Evolutionary conservation across 1,140 invertebrate genomes (phyloP).

Genomic region (Scaptodrosophila lebanonensis): DNA sequence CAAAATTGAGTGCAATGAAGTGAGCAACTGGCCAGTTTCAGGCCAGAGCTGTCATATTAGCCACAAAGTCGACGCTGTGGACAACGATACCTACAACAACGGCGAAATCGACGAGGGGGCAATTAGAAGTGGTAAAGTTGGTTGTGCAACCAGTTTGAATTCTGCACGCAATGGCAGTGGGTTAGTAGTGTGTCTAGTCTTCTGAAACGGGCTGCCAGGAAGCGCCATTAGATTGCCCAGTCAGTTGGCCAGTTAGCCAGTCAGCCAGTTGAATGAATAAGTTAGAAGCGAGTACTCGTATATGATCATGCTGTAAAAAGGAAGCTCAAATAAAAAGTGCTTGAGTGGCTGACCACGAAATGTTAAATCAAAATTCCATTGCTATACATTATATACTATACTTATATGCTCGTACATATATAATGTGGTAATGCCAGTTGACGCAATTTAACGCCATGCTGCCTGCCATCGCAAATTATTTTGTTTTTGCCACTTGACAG

Average conservation of each 20-base stretch:
- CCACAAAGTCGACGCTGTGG: constrained; percentile 4
- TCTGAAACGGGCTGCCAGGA: constrained; percentile 30
- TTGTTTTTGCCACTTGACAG: constrained; percentile 32
- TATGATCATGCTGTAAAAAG: constrained; percentile 32
- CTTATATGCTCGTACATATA: too few relatives aligned
- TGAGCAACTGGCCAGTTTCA: constrained; percentile 16
- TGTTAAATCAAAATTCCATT: constrained; percentile 8
- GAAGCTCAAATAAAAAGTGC: too few relatives aligned
- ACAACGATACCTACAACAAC: too few relatives aligned
- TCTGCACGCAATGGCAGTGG: constrained; percentile 59
- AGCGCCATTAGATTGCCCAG: constrained; percentile 39
- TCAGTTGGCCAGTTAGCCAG: constrained; percentile 31
- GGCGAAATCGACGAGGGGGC: constrained; percentile 32
- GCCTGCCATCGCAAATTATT: constrained; percentile 62
- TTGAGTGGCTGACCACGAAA: constrained; percentile 31
- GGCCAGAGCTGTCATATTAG: constrained; percentile 6
- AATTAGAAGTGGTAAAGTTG: constrained; percentile 67
- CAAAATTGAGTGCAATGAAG: constrained; percentile 47
- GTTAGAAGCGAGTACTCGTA: constrained; percentile 31
- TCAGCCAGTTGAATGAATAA: background rate
- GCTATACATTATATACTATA: constrained; percentile 1
- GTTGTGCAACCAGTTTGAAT: constrained; percentile 66
- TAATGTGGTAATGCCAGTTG: constrained; percentile 34
- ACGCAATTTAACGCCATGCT: constrained; percentile 65
- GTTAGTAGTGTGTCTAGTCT: constrained; percentile 59